Percentiles rank a stretch among this genome's conserved stretches.
These are phyloP conservation scores for Bombus superbus DNA, from an alignment of 1,140 invertebrate genomes.

Conservation along the genomic window DNA sequence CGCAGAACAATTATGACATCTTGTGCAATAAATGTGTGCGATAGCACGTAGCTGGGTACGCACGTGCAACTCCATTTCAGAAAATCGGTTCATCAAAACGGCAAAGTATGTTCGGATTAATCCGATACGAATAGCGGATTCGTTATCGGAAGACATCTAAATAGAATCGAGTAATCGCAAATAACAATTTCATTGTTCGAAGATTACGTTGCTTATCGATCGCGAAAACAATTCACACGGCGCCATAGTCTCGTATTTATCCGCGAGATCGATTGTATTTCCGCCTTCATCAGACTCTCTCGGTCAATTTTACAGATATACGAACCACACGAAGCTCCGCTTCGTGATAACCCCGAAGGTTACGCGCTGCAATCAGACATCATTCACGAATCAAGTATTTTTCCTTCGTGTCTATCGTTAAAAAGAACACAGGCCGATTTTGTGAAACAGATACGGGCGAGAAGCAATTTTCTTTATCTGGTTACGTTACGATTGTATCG, in stretches of 20 bases:
- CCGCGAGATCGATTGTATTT: background rate
- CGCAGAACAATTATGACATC: background rate
- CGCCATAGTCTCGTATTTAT: background rate
- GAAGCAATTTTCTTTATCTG: background rate
- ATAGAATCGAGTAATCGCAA: background rate
- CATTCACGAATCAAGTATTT: conserved; percentile 26
- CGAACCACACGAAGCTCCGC: background rate
- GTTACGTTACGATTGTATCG: no score
- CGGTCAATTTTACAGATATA: background rate
- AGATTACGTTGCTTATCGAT: background rate
- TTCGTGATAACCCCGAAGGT: conserved; percentile 25
- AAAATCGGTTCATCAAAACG: background rate
- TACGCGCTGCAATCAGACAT: background rate
- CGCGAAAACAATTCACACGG: background rate
- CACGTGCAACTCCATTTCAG: background rate
- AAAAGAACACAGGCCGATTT: no score
- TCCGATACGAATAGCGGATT: no score
- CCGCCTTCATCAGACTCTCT: background rate
- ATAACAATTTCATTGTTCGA: background rate
- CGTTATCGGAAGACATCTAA: background rate
- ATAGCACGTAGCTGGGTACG: no score
- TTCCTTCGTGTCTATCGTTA: conserved; percentile 6
- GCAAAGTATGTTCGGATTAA: no score
- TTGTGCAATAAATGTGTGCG: background rate
- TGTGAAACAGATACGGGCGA: background rate